Base-by-base conservation (phyloP, 2,113 vertebrate species). In the Nanorana parkeri region DNA sequence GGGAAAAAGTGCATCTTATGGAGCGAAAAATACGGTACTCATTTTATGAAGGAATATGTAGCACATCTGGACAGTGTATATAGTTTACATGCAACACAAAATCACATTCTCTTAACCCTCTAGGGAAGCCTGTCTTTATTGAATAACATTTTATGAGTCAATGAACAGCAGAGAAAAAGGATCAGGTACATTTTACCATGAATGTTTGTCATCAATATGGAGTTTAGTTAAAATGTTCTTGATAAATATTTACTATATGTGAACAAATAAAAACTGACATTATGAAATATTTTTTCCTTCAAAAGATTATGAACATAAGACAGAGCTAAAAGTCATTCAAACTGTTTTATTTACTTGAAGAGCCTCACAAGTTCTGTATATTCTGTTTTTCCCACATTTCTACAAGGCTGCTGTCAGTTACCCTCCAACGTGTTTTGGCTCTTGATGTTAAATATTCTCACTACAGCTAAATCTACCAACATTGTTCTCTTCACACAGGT, bases 341-440 rank as follows among this genome's bases (percentile, higher is more conserved):
- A 58, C 20, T 19, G 55, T 3, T 32, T 58, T 71, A 52, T 80
- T 41, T 71, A 67, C 67, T 80, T 63, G 36, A 54, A 0, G 3
- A n/a, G 73, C 68, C 65, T 85, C 56, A 79, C 83, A 77, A 77
- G 82, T 76, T 83, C 24, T 78, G 55, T 51, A 20, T 13, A 2
- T 68, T 77, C 75, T 47, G 77, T 13, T 21, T 64, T 23, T 32
- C 3, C 1, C 63, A 60, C 56, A 4, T 47, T 21, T 64, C 78
- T 24, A 47, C 21, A 81, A 51, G 29, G 51, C 74, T 56, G 69
- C 24, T n/a, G 67, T 61, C 77, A 87, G 80, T 72, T 76, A 26
- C 72, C 68, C n/a, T 84, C 82, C 84, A 61, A 36, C 8, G 0
- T 55, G 85, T 76, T 63, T 71, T 78, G 69, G 79, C 84, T 84